Percentiles rank a stretch among this genome's conserved stretches.
phyloP scores from a whole-genome alignment of 2,113 vertebrate species.

The Pygoscelis antarcticus region DNA sequence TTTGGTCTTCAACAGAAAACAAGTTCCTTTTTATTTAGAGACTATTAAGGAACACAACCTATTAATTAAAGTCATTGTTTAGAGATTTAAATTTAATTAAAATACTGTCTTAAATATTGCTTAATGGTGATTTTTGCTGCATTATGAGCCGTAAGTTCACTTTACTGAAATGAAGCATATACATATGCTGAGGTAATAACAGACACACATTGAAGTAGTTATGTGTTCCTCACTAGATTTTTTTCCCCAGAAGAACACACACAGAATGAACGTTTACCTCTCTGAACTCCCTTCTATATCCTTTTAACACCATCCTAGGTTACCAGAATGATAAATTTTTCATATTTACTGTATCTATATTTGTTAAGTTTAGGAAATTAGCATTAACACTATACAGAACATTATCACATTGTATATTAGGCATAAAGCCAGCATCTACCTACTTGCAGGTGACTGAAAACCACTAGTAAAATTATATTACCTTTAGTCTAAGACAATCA shows the following conservation, averaged over 20 bases:
- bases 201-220: background rate
- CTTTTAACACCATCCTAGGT: background rate
- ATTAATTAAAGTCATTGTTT: background rate
- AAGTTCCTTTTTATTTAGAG: background rate
- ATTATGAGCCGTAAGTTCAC: background rate
- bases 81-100: background rate
- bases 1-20: background rate
- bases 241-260: background rate
- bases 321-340: background rate
- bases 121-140: background rate
- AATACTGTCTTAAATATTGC: background rate
- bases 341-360: background rate
- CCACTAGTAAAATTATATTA: background rate
- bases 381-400: background rate
- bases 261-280: background rate
- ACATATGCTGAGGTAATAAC: background rate
- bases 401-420: rapidly evolving
- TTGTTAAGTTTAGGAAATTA: background rate
- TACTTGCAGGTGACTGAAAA: background rate
- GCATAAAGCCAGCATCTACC: background rate
- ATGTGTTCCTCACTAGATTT: background rate
- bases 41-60: background rate
- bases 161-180: background rate
- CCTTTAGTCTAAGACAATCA: background rate
- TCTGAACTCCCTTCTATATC: background rate